Evolutionary conservation across 2,888 invertebrate genomes (phyloP).

Genomic region (Mesopsocus fuscifrons): DNA sequence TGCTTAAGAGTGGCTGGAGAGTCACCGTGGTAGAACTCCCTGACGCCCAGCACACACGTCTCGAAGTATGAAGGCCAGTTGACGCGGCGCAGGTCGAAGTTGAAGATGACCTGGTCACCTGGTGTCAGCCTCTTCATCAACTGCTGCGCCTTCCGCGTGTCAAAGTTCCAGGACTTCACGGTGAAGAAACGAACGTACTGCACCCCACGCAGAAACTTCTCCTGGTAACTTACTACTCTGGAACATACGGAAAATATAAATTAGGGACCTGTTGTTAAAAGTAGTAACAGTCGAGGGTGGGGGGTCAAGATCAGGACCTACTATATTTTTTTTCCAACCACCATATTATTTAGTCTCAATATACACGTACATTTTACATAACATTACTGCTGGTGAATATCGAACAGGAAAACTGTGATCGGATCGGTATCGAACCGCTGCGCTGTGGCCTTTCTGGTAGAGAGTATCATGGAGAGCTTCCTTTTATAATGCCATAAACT

Average conservation of each 20-base stretch:
- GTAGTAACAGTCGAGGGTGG: too few species aligned
- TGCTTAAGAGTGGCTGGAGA: neutral
- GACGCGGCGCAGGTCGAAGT: slow-evolving; percentile 28
- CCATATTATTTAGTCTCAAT: neutral
- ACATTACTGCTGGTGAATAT: neutral
- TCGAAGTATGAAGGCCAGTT: slow-evolving; percentile 32
- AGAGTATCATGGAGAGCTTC: too few species aligned
- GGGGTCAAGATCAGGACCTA: too few species aligned
- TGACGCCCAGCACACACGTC: slow-evolving; percentile 31
- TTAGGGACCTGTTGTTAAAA: too few species aligned
- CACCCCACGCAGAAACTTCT: slow-evolving; percentile 21
- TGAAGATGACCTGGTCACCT: slow-evolving; percentile 25
- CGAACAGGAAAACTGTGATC: too few species aligned
- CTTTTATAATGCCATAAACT: too few species aligned
- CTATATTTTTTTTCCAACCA: too few species aligned
- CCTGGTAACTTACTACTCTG: slow-evolving; percentile 1
- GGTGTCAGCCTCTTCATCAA: slow-evolving; percentile 22
- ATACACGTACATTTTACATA: slow-evolving; percentile 1
- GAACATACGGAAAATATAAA: neutral
- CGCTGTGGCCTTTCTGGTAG: too few species aligned
- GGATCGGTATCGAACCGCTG: too few species aligned
- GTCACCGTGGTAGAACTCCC: slow-evolving; percentile 16
- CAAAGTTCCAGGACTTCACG: slow-evolving; percentile 30
- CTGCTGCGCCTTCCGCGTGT: slow-evolving; percentile 23
- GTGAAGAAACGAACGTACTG: slow-evolving; percentile 33